phyloP scores from a whole-genome alignment of 1,140 invertebrate genomes.

The Cyrtorhinus lividipennis region DNA sequence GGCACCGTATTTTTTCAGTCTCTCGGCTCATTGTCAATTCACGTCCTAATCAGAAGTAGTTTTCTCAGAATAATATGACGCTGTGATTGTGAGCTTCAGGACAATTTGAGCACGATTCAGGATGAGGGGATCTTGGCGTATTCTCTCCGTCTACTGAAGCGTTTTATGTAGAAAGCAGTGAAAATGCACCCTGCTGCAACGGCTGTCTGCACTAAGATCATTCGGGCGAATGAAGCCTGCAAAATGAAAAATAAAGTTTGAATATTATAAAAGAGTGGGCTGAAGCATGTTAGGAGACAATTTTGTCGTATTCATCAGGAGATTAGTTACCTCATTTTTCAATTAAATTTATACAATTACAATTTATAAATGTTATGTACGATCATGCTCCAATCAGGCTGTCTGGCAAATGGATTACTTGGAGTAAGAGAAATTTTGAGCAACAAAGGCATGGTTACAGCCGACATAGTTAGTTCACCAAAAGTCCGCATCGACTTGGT shows the following conservation, averaged over 20 bases:
- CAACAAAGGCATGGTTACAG: too few relatives aligned
- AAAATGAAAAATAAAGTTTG: background rate
- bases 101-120: too few relatives aligned
- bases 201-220: background rate
- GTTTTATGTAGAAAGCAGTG: background rate
- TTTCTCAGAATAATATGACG: too few relatives aligned
- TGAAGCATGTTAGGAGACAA: background rate
- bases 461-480: too few relatives aligned
- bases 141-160: background rate
- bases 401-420: background rate
- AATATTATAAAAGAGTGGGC: background rate
- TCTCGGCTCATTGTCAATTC: too few relatives aligned
- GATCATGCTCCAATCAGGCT: too few relatives aligned
- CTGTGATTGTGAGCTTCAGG: too few relatives aligned
- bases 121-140: background rate
- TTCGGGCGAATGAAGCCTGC: background rate
- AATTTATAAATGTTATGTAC: too few relatives aligned
- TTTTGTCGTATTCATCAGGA: background rate
- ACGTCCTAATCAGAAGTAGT: too few relatives aligned
- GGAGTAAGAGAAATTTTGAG: background rate
- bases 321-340: background rate
- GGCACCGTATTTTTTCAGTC: too few relatives aligned
- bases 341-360: background rate
- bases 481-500: too few relatives aligned
- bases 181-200: background rate